Evolutionary conservation across 2,113 vertebrate genomes (phyloP).

Genomic region (Mus musculus): DNA sequence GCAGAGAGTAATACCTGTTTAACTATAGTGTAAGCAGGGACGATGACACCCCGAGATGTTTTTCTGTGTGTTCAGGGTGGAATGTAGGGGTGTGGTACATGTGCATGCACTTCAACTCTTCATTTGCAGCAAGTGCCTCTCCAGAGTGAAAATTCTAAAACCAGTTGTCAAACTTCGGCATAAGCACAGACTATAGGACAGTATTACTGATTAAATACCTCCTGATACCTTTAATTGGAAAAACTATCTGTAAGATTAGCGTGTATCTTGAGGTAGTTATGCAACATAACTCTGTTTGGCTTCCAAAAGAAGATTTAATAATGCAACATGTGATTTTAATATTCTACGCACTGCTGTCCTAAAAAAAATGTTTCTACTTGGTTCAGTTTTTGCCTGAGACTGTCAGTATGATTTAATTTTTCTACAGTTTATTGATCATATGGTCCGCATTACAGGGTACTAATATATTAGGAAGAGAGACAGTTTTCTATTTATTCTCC

Average conservation of each 20-base stretch:
- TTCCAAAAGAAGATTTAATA: conserved; percentile 87
- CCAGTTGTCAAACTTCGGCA: background rate
- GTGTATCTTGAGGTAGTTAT: conserved; percentile 79
- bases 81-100: background rate
- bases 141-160: background rate
- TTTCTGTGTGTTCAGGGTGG: background rate
- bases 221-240: background rate
- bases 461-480: conserved; percentile 83
- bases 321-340: conserved; percentile 86
- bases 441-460: conserved; percentile 85
- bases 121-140: background rate
- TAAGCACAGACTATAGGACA: background rate
- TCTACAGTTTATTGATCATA: conserved; percentile 86
- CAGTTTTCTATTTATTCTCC: conserved; percentile 84
- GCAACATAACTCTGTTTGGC: conserved; percentile 79
- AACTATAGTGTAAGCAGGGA: background rate
- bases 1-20: background rate
- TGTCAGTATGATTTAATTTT: conserved; percentile 88
- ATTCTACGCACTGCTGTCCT: conserved; percentile 83
- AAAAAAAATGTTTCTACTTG: conserved; percentile 85
- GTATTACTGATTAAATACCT: background rate
- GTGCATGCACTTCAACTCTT: background rate
- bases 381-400: conserved; percentile 81
- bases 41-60: background rate
- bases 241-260: conserved; percentile 71